phyloP scores from a whole-genome alignment of 2,113 vertebrate species.

The Ia io region DNA sequence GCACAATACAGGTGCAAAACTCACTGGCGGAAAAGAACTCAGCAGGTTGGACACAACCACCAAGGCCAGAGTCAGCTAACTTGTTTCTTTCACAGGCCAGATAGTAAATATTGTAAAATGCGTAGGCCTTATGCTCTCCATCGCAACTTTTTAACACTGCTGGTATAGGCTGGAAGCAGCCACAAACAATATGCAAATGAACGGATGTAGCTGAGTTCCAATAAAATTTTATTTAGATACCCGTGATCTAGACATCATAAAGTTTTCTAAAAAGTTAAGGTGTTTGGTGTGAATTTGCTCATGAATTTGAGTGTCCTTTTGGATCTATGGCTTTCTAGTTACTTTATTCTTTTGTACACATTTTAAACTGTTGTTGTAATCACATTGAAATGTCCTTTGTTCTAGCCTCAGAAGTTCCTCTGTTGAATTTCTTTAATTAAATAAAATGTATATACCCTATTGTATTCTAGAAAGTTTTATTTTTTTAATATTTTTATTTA shows the following conservation, averaged over 20 bases:
- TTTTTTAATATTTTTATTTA: no score
- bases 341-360: background rate
- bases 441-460: background rate
- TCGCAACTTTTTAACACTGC: background rate
- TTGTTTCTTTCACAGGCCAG: background rate
- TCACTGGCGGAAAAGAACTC: background rate
- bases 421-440: background rate
- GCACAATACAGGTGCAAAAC: background rate
- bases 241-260: background rate
- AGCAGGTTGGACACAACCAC: background rate
- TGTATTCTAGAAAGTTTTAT: background rate
- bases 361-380: background rate
- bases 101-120: background rate
- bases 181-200: background rate
- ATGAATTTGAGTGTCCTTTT: background rate
- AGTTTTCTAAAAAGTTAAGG: no score
- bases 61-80: background rate
- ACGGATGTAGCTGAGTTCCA: background rate
- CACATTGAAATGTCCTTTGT: background rate
- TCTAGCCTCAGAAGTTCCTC: background rate
- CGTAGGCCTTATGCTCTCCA: background rate
- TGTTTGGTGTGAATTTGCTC: background rate
- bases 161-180: background rate
- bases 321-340: background rate
- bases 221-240: slow-evolving; percentile 3